Evolutionary conservation across 2,113 vertebrate genomes (phyloP), one percentile per base, ranked within the genome.

Genomic region (Lathamus discolor): DNA sequence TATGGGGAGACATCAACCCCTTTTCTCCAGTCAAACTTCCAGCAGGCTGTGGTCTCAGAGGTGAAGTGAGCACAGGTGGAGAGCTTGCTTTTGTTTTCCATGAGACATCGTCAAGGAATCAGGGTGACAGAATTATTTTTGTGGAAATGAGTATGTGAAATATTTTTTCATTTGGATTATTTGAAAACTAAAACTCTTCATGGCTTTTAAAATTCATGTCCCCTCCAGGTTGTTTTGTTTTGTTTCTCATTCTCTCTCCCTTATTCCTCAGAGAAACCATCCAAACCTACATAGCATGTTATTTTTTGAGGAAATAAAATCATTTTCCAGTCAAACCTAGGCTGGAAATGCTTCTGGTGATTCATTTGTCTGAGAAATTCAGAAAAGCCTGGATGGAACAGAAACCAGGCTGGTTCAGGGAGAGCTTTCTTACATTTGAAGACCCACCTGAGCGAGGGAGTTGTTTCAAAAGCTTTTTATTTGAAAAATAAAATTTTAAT

Each of bases 131-230:
- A 74, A 88, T 77, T 74, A 46, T 87, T 79, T 72, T 64, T 72
- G 22, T 79, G 81, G 83, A 78, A 93, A 69, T 76, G 76, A 82
- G 69, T 93, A 4, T 25, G 35, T 68, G 66, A 89, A 92, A 51
- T 55, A 14, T 75, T 79, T 89, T 73, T 83, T 46, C 3, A 39
- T 92, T 94, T 88, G 72, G 76, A 81, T 94, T 88, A 68, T 94
- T 94, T 94, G 88, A 88, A 94, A 96, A 88, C 33, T 52, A 68
- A 82, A 92, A 82, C 78, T 79, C 76, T 83, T 95, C 84, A 64
- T 90, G 85, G 46, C 16, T 81, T 96, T 96, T 95, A 95, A 96
- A 97, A 95, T 95, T 93, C 91, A 93, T 92, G 74, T 95, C 44
- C 83, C 89, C 91, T 95, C 77, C 9, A 17, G 93, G 84, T 87